Percentiles rank a stretch among this genome's conserved stretches.
phyloP scores from a whole-genome alignment of 2,797 vertebrate genomes.

The Ctenopoma multispine region DNA sequence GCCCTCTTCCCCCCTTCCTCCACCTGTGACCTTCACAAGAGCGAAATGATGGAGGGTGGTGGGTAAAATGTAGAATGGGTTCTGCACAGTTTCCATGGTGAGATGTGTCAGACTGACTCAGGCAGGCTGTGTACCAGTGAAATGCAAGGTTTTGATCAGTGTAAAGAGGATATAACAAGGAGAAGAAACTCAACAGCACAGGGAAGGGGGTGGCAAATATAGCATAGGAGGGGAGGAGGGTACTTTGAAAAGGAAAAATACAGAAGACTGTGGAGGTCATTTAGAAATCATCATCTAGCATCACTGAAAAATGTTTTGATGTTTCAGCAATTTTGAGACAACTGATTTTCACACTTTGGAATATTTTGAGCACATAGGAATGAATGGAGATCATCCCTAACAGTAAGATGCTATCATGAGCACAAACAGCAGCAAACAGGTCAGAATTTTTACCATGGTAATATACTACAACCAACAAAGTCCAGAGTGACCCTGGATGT shows the following conservation, averaged over 20 bases:
- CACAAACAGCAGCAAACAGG: not conserved
- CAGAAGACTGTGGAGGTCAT: not conserved
- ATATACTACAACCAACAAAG: constrained; percentile 7
- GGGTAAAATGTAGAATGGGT: constrained; percentile 36
- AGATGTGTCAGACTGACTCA: constrained; percentile 53
- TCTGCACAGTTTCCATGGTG: constrained; percentile 54
- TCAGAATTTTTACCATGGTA: constrained; percentile 18
- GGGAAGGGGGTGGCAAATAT: constrained; percentile 18
- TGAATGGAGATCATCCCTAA: not conserved
- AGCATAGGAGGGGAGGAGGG: not conserved
- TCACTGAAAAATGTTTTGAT: not conserved
- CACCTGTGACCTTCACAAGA: constrained; percentile 68
- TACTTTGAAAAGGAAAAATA: constrained; percentile 24
- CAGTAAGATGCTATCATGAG: constrained; percentile 15
- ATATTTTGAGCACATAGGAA: not conserved
- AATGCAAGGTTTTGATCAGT: constrained; percentile 53
- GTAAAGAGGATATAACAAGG: constrained; percentile 33
- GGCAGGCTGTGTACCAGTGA: constrained; percentile 38
- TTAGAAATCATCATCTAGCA: constrained; percentile 10
- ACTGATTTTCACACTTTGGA: not conserved
- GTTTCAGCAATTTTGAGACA: constrained; percentile 1
- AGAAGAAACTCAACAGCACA: constrained; percentile 13
- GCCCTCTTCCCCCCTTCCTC: constrained; percentile 10
- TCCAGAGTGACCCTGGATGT: constrained; percentile 2
- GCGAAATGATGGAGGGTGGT: constrained; percentile 31